These are phyloP conservation scores for Gopherus flavomarginatus DNA, from an alignment of 2,113 vertebrate genomes.

Conservation along the genomic window DNA sequence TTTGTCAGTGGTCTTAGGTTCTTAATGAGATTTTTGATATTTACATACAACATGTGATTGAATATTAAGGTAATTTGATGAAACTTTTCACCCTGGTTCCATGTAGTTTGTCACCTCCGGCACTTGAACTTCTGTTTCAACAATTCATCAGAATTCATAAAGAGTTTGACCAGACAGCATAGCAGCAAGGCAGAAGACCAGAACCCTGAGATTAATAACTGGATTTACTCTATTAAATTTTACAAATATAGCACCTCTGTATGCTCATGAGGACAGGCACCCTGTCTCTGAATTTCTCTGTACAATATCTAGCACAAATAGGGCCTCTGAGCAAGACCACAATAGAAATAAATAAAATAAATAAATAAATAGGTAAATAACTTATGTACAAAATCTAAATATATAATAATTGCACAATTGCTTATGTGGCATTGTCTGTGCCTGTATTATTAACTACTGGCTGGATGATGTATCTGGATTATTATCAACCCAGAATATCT, in stretches of 20 bases:
- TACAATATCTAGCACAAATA: not conserved
- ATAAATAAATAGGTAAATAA: not conserved
- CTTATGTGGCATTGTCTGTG: not conserved
- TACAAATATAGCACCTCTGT: not conserved
- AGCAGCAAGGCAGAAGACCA: not conserved
- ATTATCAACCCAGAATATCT: too few relatives aligned
- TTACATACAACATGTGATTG: not conserved
- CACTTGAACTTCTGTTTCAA: not conserved
- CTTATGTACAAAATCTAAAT: conserved; percentile 1
- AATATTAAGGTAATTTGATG: conserved; percentile 10
- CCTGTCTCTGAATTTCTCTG: not conserved
- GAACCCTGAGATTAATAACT: not conserved
- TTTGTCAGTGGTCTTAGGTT: not conserved
- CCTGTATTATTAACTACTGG: not conserved
- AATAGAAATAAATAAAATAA: not conserved
- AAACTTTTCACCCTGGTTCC: conserved; percentile 25
- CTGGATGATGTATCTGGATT: not conserved
- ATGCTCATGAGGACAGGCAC: not conserved
- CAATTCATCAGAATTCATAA: not conserved
- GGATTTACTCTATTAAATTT: not conserved
- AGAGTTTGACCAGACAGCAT: not conserved
- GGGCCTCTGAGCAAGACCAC: not conserved
- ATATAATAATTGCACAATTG: not conserved
- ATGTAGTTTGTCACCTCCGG: not conserved
- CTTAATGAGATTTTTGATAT: conserved; percentile 4